A percentile compares a stretch with the other conserved stretches of the same genome.
These are phyloP conservation scores for Calliphora vicina DNA, from an alignment of 1,140 invertebrate genomes.

Conservation along the genomic window DNA sequence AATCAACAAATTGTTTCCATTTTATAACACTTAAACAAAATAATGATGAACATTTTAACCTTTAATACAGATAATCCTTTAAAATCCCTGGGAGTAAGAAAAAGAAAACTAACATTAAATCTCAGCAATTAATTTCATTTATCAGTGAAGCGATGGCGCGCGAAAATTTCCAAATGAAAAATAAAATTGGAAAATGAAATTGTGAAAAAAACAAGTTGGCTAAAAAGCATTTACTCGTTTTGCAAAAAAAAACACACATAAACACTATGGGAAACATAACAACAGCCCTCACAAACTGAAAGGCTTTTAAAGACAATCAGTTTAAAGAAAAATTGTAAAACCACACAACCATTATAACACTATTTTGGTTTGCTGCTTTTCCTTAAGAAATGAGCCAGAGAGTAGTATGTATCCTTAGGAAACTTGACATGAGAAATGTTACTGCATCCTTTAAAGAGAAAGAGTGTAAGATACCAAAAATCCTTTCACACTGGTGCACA, in stretches of 20 bases:
- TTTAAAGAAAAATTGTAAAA: not conserved
- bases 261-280: no score
- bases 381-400: not conserved
- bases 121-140: slow-evolving; percentile 11
- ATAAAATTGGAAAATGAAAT: not conserved
- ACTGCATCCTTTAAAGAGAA: not conserved
- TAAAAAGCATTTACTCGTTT: slow-evolving; percentile 29
- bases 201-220: slow-evolving; percentile 10
- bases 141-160: not conserved
- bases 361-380: no score
- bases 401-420: not conserved
- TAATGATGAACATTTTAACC: not conserved
- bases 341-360: not conserved
- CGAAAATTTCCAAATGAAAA: not conserved
- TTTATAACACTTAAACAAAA: not conserved
- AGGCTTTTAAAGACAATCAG: not conserved
- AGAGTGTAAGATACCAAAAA: not conserved
- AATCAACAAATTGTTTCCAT: no score
- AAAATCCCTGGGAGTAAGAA: not conserved
- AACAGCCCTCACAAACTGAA: not conserved
- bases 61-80: not conserved
- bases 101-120: not conserved
- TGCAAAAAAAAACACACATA: not conserved
- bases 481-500: slow-evolving; percentile 34
- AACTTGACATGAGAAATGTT: not conserved